Evolutionary conservation across 2,797 vertebrate species (phyloP).

Genomic region (Darevskia mixta): DNA sequence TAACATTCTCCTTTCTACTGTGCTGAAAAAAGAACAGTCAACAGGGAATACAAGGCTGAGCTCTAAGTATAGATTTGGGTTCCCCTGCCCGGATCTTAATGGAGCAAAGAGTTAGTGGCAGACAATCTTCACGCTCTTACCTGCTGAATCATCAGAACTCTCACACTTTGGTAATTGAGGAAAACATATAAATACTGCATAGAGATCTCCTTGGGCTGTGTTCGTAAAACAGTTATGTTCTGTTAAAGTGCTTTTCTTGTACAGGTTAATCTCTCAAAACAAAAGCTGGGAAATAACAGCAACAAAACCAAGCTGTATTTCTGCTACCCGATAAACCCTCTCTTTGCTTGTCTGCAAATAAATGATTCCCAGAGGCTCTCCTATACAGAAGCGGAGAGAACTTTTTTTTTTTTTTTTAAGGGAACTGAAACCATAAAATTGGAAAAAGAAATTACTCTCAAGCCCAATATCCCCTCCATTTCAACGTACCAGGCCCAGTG

Average conservation of each 20-base stretch:
- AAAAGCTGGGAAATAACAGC: slow-evolving; percentile 64
- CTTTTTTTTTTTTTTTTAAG: slow-evolving; percentile 28
- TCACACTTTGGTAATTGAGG: slow-evolving; percentile 66
- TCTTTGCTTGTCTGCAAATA: slow-evolving; percentile 65
- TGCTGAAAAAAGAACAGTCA: slow-evolving; percentile 37
- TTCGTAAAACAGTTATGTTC: slow-evolving; percentile 62
- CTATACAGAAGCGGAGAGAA: slow-evolving; percentile 37
- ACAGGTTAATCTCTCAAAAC: slow-evolving; percentile 71
- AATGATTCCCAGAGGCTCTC: slow-evolving; percentile 59
- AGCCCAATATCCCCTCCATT: background rate
- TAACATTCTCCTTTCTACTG: fast-evolving
- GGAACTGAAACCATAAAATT: slow-evolving; percentile 55
- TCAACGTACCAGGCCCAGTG: too few species aligned
- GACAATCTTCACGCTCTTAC: slow-evolving; percentile 40
- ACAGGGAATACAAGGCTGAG: slow-evolving; percentile 51
- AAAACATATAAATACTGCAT: slow-evolving; percentile 70
- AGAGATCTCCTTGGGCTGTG: slow-evolving; percentile 64
- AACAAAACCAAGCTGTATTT: slow-evolving; percentile 67
- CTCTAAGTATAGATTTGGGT: slow-evolving; percentile 58
- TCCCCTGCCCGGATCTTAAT: slow-evolving; percentile 58
- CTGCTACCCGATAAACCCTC: slow-evolving; percentile 62
- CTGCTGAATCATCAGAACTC: slow-evolving; percentile 72
- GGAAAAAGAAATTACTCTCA: slow-evolving; percentile 15
- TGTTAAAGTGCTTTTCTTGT: slow-evolving; percentile 64
- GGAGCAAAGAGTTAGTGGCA: slow-evolving; percentile 63